Conservation (phyloP, 2,888 invertebrate species). For the Drosophila picticornis region DNA sequence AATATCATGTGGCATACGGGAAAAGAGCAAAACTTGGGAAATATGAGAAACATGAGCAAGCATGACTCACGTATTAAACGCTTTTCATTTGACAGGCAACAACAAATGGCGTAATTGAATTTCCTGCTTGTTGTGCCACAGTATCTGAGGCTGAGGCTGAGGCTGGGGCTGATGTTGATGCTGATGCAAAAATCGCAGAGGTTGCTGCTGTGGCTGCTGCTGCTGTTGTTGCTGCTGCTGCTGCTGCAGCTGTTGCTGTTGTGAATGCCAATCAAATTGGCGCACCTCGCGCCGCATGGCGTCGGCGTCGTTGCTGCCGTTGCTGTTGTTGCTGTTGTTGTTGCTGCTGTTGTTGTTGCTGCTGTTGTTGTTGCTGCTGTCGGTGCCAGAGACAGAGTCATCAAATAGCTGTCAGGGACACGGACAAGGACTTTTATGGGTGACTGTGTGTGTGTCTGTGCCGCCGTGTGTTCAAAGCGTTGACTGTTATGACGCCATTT, state of each 20-base stretch:
- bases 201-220: constrained; percentile 27
- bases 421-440: constrained; percentile 35
- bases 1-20: constrained; percentile 1
- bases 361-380: constrained; percentile 6
- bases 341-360: neutral
- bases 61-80: constrained; percentile 33
- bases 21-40: neutral
- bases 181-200: constrained; percentile 40
- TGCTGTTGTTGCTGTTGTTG: neutral
- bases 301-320: constrained; percentile 18
- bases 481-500: constrained; percentile 71
- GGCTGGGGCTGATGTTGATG: neutral
- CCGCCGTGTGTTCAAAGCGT: constrained; percentile 11
- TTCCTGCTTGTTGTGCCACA: constrained; percentile 42
- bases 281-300: constrained; percentile 65
- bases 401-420: constrained; percentile 69
- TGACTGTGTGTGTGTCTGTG: constrained; percentile 8
- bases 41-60: constrained; percentile 6
- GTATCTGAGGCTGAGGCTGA: constrained; percentile 16
- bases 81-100: constrained; percentile 43
- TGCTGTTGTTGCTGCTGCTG: neutral
- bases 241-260: constrained; percentile 37
- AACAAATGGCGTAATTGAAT: constrained; percentile 66
- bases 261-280: constrained; percentile 77
- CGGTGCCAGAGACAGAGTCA: constrained; percentile 43